Conservation (phyloP, 2,113 vertebrate genomes). For the Cyanoramphus novaezelandiae region DNA sequence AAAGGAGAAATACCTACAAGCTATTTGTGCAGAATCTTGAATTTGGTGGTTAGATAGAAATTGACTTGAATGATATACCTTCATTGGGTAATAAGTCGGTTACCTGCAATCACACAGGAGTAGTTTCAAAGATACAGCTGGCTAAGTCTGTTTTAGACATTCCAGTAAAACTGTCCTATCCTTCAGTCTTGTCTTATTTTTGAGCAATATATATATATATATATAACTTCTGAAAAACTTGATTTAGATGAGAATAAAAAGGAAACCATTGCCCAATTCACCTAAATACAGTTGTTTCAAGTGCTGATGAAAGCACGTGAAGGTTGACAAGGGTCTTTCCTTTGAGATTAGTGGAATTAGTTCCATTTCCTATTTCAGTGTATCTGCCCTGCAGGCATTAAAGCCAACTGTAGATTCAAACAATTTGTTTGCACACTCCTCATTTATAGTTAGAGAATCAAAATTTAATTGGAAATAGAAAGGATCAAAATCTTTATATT, state of each 20-base stretch:
- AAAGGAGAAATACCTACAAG: constrained; percentile 10
- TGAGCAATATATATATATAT: background rate
- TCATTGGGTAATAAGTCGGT: background rate
- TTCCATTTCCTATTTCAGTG: background rate
- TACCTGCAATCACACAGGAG: background rate
- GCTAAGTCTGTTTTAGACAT: background rate
- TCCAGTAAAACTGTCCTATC: background rate
- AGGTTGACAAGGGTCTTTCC: background rate
- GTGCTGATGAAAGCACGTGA: background rate
- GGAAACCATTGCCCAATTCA: background rate
- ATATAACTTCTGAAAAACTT: background rate
- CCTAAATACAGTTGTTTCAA: background rate
- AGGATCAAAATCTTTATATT: background rate
- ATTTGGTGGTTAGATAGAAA: background rate
- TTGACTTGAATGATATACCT: background rate
- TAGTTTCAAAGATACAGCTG: background rate
- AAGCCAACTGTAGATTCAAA: background rate
- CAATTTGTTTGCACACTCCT: background rate
- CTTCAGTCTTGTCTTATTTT: background rate
- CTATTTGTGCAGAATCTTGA: constrained; percentile 1
- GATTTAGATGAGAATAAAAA: background rate
- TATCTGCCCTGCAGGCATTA: background rate
- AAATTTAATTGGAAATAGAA: background rate
- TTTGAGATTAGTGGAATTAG: background rate
- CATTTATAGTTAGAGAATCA: background rate